A percentile compares a stretch with the other conserved stretches of the same genome.
phyloP scores from a whole-genome alignment of 2,888 invertebrate genomes.

The Cephus nigrinus region DNA sequence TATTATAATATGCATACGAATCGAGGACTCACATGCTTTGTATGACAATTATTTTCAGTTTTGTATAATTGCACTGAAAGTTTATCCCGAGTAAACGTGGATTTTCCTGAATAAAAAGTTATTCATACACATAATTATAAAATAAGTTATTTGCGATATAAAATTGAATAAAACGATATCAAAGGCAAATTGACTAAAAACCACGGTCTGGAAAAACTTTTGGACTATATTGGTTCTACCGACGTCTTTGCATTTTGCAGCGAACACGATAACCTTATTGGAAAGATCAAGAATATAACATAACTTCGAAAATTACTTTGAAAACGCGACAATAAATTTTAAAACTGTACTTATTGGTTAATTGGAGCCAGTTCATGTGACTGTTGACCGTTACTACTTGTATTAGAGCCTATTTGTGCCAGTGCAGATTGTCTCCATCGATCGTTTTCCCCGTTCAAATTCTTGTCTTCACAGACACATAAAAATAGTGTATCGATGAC shows the following conservation, averaged over 20 bases:
- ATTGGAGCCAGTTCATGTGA: slow-evolving; percentile 67
- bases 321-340: slow-evolving; percentile 10
- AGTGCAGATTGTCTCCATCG: slow-evolving; percentile 61
- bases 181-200: neutral
- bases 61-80: neutral
- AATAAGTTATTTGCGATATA: neutral
- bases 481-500: slow-evolving; percentile 93
- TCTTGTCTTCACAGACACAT: slow-evolving; percentile 93
- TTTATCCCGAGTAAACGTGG: neutral
- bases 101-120: neutral
- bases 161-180: neutral
- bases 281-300: neutral
- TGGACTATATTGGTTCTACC: neutral
- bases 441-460: slow-evolving; percentile 81
- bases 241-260: neutral
- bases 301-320: neutral
- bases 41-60: neutral
- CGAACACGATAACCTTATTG: neutral
- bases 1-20: neutral
- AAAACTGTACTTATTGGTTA: slow-evolving; percentile 48
- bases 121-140: neutral
- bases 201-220: neutral
- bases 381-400: slow-evolving; percentile 57
- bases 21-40: neutral
- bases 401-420: slow-evolving; percentile 52